Percentiles rank a stretch among this genome's conserved stretches.
Evolutionary conservation across 2,888 invertebrate species (phyloP).

Genomic region (Ametastegia equiseti): DNA sequence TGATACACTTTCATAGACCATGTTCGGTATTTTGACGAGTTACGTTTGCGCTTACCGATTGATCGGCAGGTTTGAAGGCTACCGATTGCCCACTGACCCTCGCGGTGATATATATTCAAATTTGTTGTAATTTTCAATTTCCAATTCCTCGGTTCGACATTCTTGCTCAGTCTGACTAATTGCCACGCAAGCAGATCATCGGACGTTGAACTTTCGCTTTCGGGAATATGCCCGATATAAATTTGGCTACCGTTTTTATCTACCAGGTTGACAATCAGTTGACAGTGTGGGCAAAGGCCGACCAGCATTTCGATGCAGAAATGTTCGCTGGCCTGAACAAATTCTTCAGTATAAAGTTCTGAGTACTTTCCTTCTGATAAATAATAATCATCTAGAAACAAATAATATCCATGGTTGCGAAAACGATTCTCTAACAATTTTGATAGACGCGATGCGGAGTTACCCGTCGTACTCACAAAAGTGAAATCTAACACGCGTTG

Average conservation of each 20-base stretch:
- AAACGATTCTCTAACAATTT: constrained; percentile 25
- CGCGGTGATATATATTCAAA: neutral
- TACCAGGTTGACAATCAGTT: constrained; percentile 51
- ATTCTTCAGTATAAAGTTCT: constrained; percentile 52
- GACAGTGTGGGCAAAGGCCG: constrained; percentile 60
- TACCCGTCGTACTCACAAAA: constrained; percentile 55
- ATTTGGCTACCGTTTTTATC: neutral
- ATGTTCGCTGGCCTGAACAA: neutral
- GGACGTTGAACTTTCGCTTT: neutral
- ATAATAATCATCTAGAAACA: constrained; percentile 56
- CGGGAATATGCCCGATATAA: constrained; percentile 31
- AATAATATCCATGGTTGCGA: constrained; percentile 31
- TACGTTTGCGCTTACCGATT: neutral
- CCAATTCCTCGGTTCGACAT: too few species aligned
- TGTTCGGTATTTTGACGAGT: too few species aligned
- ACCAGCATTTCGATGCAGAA: constrained; percentile 60
- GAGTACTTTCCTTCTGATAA: constrained; percentile 47
- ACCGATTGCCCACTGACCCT: constrained; percentile 20
- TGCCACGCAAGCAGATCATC: constrained; percentile 57
- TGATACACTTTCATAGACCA: too few species aligned
- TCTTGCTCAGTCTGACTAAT: constrained; percentile 48
- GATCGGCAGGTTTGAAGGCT: constrained; percentile 50
- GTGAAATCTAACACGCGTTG: constrained; percentile 57
- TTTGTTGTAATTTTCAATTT: neutral
- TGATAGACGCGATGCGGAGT: neutral